Evolutionary conservation across 2,888 invertebrate species (phyloP).

Genomic region (Vesta saturnalis): DNA sequence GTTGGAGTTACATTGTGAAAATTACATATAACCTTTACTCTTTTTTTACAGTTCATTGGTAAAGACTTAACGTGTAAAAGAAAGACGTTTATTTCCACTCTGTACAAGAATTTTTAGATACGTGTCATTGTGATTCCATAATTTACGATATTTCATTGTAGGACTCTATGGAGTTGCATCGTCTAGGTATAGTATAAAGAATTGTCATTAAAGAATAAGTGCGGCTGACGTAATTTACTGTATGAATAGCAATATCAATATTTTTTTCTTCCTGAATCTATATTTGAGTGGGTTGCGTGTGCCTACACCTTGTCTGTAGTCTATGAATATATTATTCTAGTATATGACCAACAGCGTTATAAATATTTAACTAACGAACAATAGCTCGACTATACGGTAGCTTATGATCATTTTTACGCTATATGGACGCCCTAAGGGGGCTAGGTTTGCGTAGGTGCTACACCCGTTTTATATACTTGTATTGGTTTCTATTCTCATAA

Average conservation of each 20-base stretch:
- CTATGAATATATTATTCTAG: slow-evolving; percentile 22
- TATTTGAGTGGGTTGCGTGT: slow-evolving; percentile 13
- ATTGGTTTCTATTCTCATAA: slow-evolving; percentile 28
- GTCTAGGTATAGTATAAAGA: too few relatives aligned
- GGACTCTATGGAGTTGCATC: slow-evolving; percentile 4
- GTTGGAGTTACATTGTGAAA: neutral
- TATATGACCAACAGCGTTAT: slow-evolving; percentile 15
- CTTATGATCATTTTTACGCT: slow-evolving; percentile 20
- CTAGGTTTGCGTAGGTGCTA: slow-evolving; percentile 28
- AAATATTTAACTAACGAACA: slow-evolving; percentile 31
- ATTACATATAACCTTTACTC: neutral
- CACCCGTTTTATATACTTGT: slow-evolving; percentile 31
- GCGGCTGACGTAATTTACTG: too few relatives aligned
- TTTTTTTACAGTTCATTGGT: neutral
- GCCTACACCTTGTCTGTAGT: slow-evolving; percentile 29
- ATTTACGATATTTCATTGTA: neutral
- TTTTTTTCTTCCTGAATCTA: slow-evolving; percentile 26
- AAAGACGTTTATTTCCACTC: neutral
- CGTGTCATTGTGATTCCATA: neutral
- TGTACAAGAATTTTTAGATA: neutral
- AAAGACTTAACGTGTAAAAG: too few relatives aligned
- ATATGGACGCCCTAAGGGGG: slow-evolving; percentile 16
- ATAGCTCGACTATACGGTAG: slow-evolving; percentile 19
- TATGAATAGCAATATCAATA: slow-evolving; percentile 24
- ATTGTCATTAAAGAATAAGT: too few relatives aligned